Evolutionary conservation across 2,888 invertebrate species (phyloP).

Genomic region (Pachydiplax longipennis): DNA sequence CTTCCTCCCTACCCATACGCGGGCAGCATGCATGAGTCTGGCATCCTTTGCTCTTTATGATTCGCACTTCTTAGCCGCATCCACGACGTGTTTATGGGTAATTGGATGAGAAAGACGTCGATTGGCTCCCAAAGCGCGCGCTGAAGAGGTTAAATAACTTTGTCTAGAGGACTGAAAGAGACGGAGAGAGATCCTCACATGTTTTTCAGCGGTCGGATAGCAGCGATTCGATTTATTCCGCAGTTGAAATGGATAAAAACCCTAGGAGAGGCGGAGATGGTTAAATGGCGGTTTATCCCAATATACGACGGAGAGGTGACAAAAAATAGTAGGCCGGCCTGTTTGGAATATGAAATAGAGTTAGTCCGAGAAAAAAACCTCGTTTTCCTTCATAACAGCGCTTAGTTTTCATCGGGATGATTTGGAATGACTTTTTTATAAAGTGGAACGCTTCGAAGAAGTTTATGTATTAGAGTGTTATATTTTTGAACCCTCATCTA

Average conservation of each 20-base stretch:
- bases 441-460: too few species aligned
- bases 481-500: too few species aligned
- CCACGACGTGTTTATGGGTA: neutral
- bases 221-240: neutral
- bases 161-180: neutral
- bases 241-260: neutral
- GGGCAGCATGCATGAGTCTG: neutral
- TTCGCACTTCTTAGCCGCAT: neutral
- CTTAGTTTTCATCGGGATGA: too few species aligned
- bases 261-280: neutral
- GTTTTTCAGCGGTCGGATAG: neutral
- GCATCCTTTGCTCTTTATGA: neutral
- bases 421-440: too few species aligned
- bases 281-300: too few species aligned
- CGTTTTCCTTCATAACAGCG: too few species aligned
- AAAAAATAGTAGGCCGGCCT: too few species aligned
- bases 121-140: neutral
- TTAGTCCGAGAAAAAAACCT: too few species aligned
- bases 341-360: too few species aligned
- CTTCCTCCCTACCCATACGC: neutral
- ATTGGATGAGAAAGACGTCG: neutral
- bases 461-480: too few species aligned
- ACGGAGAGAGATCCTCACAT: too few species aligned
- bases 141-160: neutral
- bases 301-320: too few species aligned